Base-by-base conservation (phyloP, 2,888 invertebrate genomes). In the Parascotia fuliginaria region DNA sequence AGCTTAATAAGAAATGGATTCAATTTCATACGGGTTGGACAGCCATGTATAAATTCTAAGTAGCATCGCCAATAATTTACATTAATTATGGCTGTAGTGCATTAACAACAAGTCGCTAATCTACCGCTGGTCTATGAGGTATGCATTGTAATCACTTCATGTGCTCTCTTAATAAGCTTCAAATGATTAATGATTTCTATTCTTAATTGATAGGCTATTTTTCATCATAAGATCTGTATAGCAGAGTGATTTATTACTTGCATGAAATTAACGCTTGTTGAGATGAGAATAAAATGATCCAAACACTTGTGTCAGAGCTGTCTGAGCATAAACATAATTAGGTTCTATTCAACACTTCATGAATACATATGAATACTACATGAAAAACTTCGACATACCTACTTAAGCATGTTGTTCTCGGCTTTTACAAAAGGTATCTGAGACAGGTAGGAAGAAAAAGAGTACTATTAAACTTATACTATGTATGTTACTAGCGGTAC, bases 61-160 rank as follows among this genome's bases (percentile, higher is more conserved):
- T 22, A 12, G 11, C 16, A 16, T 16, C 14, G 2, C 3, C 9
- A 12, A 22, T 11, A 36, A 16, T 36, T 16, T 12, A 7, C 36
- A 13, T 36, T 11, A 36, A 36, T 36, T 19, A 36, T 36, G 22
- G 11, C 19, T 9, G 11, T 19, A 32, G n/a, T 14, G 16, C 15
- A 12, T 29, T 0, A 14, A 27, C 11, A n/a, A 24, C 7, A n/a
- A 9, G 29, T 29, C 14, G 37, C 5, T 24, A 31, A 22, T 19
- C 16, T 27, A 33, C 45, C 2, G 12, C 14, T 4, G 5, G 2
- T 5, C 12, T 34, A 45, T 13, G 11, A 19, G 31, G 11, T 14
- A 41, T 37, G 36, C 41, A 41, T 47, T 41, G 24, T 36, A 40
- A 13, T 33, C 16, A 34, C 31, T 22, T 42, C 15, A 42, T 47